Base-by-base conservation (phyloP, 2,113 vertebrate genomes). In the Argyrosomus japonicus region DNA sequence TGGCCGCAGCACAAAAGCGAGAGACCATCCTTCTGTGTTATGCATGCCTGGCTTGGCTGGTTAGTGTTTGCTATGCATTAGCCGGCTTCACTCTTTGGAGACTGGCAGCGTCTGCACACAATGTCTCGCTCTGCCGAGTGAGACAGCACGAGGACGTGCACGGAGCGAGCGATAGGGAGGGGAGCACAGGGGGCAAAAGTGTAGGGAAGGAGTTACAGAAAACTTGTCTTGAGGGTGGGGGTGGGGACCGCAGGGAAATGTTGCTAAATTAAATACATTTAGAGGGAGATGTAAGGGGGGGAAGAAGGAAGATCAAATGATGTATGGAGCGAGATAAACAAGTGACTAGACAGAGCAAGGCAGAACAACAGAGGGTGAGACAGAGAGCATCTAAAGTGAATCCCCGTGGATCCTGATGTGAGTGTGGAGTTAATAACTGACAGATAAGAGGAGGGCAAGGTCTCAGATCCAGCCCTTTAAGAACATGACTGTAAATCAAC, bases 1-100 rank as follows among this genome's bases (percentile, higher is more conserved):
- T 89, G 86, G 83, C 79, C 19, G 12, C 74, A 68, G 51, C 50
- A 82, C 53, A 60, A 75, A 67, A 68, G 53, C 11, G 8, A 86
- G 56, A 82, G 58, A 71, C 67, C 74, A 85, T 85, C 58, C 60
- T 84, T 90, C 84, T 89, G 78, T 88, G 89, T 90, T 89, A 81
- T 84, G 84, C 89, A 90, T 89, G 91, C 88, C 84, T 71, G 74
- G 74, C 74, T 88, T 54, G 81, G 57, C 81, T 84, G 89, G 62
- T 85, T 87, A 83, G 86, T 92, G 82, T 91, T 92, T 91, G 84
- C 84, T 85, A 86, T 90, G 87, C 87, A 93, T 94, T 92, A 93
- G 82, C 67, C 25, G 19, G 51, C 77, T 82, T 78, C 81, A 64
- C 68, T 91, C 90, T 92, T 87, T 70, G 60, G 92, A 93, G 91